Evolutionary conservation across 2,888 invertebrate species (phyloP).

Genomic region (Incurvaria masculella): DNA sequence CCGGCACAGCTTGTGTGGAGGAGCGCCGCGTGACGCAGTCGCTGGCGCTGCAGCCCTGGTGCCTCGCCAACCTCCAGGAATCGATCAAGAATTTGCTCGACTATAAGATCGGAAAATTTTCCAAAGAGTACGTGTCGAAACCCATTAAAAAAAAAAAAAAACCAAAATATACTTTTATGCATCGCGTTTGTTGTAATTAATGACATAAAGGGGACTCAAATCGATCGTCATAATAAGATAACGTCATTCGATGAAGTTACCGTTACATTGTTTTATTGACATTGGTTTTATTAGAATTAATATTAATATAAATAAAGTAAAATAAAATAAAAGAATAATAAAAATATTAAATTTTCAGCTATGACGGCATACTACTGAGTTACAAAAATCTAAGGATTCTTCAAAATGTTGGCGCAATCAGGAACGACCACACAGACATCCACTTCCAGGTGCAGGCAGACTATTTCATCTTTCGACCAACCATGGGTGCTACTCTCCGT

Average conservation of each 20-base stretch:
- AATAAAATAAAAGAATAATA: too few relatives aligned
- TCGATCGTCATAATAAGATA: too few relatives aligned
- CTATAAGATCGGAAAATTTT: constrained; percentile 58
- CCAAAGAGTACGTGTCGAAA: constrained; percentile 55
- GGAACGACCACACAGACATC: constrained; percentile 61
- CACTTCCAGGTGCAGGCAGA: constrained; percentile 66
- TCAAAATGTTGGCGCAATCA: constrained; percentile 54
- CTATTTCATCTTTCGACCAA: constrained; percentile 63
- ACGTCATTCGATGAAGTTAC: neutral
- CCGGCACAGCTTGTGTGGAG: constrained; percentile 56
- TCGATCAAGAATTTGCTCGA: constrained; percentile 59
- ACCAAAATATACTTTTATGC: too few relatives aligned
- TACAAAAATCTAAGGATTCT: constrained; percentile 63
- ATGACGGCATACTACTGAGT: constrained; percentile 64
- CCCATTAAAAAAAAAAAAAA: too few relatives aligned
- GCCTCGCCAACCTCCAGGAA: constrained; percentile 55
- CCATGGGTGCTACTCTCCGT: constrained; percentile 56
- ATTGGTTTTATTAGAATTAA: neutral
- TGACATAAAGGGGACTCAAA: too few relatives aligned
- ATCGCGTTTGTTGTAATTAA: too few relatives aligned
- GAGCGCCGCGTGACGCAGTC: constrained; percentile 55
- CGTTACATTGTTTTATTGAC: constrained; percentile 1
- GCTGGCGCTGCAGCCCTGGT: constrained; percentile 60
- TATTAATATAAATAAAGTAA: too few relatives aligned
- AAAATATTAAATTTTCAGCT: too few relatives aligned